phyloP scores from a whole-genome alignment of 2,113 vertebrate species.

The Otus sunia region DNA sequence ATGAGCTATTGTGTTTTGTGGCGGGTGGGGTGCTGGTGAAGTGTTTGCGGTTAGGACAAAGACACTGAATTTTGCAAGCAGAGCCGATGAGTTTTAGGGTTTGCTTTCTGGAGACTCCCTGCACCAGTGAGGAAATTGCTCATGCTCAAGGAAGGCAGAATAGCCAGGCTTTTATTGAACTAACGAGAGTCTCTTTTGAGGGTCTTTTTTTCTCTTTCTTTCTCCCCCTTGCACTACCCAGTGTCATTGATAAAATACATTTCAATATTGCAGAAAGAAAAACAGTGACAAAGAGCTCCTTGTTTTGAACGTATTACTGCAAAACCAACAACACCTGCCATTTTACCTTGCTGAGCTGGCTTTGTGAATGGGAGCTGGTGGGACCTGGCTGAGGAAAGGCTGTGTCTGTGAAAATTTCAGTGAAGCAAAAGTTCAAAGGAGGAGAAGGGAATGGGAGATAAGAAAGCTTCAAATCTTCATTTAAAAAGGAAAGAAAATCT shows the following conservation, averaged over 20 bases:
- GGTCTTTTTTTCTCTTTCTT: neutral
- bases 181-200: neutral
- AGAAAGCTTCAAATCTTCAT: constrained; percentile 31
- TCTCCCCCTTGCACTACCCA: neutral
- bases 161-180: neutral
- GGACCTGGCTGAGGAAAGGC: constrained; percentile 2
- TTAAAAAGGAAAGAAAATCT: constrained; percentile 55
- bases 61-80: constrained; percentile 47
- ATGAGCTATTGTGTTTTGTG: constrained; percentile 39
- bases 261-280: neutral
- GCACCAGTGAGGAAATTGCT: neutral
- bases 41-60: constrained; percentile 54
- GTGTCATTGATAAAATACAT: neutral
- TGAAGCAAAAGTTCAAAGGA: constrained; percentile 38
- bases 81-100: neutral
- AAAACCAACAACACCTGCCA: neutral
- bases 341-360: neutral
- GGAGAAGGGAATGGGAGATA: constrained; percentile 22
- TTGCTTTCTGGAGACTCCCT: constrained; percentile 32
- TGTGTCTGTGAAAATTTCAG: neutral
- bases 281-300: neutral
- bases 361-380: neutral
- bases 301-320: neutral
- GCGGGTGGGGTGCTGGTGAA: constrained; percentile 45
- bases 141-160: neutral